These are phyloP conservation scores for Notamacropus eugenii DNA, from an alignment of 2,797 vertebrate species.

Conservation along the genomic window DNA sequence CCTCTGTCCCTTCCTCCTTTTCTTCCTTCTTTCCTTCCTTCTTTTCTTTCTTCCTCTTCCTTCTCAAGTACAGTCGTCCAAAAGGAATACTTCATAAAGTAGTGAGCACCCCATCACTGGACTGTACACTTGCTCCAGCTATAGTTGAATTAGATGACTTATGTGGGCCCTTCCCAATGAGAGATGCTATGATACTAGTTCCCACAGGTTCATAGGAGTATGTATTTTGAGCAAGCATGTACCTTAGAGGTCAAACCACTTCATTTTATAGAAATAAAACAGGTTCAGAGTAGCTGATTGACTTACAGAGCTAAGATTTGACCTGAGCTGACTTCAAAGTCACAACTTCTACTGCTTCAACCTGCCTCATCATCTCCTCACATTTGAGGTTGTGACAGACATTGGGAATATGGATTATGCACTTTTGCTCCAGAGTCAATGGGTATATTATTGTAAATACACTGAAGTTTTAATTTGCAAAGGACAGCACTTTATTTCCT, in stretches of 20 bases:
- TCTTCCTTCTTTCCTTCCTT: rapidly evolving
- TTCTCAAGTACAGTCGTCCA: not conserved
- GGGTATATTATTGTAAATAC: not conserved
- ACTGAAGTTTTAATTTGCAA: not conserved
- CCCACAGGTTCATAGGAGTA: not conserved
- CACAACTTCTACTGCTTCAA: not conserved
- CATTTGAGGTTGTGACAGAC: not conserved
- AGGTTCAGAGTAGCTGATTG: not conserved
- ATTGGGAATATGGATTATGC: not conserved
- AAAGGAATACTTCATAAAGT: not conserved
- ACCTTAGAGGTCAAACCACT: not conserved
- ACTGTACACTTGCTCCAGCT: not conserved
- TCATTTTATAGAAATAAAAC: not conserved
- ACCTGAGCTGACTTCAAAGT: not conserved
- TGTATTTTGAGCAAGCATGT: not conserved
- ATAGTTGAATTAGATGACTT: not conserved
- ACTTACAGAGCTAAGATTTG: not conserved
- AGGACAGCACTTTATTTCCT: conserved; percentile 3
- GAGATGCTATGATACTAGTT: not conserved
- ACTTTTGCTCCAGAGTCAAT: not conserved
- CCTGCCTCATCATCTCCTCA: not conserved
- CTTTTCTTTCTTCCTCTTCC: not conserved
- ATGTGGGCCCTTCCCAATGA: not conserved
- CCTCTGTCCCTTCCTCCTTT: rapidly evolving
- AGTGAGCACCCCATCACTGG: not conserved